Percentiles rank a stretch among this genome's conserved stretches.
Conservation (phyloP, 2,113 vertebrate genomes). For the Leuciscus idus region DNA sequence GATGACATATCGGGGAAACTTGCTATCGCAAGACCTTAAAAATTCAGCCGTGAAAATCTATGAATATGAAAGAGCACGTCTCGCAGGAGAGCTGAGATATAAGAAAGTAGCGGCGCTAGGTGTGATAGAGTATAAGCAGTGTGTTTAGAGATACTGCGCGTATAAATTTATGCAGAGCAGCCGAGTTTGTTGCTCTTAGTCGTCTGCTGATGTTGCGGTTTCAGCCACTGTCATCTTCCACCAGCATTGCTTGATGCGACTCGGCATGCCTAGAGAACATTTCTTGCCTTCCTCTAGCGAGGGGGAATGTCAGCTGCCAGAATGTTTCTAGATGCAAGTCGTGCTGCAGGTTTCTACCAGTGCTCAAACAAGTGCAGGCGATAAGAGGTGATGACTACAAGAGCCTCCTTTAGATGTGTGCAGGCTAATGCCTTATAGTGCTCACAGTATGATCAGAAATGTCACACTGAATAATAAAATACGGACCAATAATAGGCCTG, state of each 20-base stretch:
- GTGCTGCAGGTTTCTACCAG: conserved; percentile 42
- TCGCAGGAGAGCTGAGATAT: conserved; percentile 52
- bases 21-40: conserved; percentile 48
- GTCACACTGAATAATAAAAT: too few relatives aligned
- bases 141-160: conserved; percentile 37
- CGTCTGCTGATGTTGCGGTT: conserved; percentile 57
- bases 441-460: too few relatives aligned
- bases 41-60: conserved; percentile 46
- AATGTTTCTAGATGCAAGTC: conserved; percentile 39
- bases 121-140: conserved; percentile 52
- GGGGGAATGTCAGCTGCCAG: conserved; percentile 59
- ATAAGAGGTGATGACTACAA: conserved; percentile 36
- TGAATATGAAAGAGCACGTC: conserved; percentile 55
- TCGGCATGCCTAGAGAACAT: conserved; percentile 53
- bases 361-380: conserved; percentile 49
- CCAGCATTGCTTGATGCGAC: conserved; percentile 48
- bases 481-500: too few relatives aligned
- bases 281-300: conserved; percentile 46
- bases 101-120: conserved; percentile 43
- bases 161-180: conserved; percentile 44
- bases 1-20: conserved; percentile 37
- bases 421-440: neutral
- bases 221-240: conserved; percentile 55
- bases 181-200: conserved; percentile 52
- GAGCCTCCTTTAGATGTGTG: conserved; percentile 35